These are phyloP conservation scores for Andrena marginata DNA, from an alignment of 2,888 invertebrate genomes.

Conservation along the genomic window DNA sequence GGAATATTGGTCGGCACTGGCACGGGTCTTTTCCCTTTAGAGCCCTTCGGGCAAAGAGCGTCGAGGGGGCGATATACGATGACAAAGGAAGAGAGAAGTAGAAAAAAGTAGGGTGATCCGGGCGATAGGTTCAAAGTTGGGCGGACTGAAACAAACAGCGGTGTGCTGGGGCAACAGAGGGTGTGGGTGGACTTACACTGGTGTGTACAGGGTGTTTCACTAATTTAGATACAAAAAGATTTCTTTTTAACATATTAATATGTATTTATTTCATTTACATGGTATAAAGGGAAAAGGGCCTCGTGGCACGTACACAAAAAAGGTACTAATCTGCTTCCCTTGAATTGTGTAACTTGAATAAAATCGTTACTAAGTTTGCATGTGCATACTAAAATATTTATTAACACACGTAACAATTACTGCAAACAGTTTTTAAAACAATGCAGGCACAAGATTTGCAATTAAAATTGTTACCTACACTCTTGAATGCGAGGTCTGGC, in stretches of 20 bases:
- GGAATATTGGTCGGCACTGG: constrained; percentile 53
- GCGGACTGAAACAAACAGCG: constrained; percentile 70
- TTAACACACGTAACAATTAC: too few relatives aligned
- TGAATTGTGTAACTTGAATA: too few relatives aligned
- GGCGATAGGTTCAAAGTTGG: constrained; percentile 64
- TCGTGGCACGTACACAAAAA: too few relatives aligned
- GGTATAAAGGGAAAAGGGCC: background rate
- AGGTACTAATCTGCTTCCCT: too few relatives aligned
- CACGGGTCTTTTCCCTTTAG: constrained; percentile 50
- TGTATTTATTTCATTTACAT: background rate
- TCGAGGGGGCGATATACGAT: constrained; percentile 63
- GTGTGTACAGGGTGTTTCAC: constrained; percentile 13
- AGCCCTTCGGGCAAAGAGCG: constrained; percentile 64
- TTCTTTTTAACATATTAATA: background rate
- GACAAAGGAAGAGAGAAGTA: constrained; percentile 36
- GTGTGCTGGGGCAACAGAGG: constrained; percentile 45
- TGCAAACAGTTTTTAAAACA: too few relatives aligned
- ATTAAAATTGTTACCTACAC: too few relatives aligned
- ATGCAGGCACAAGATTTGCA: too few relatives aligned
- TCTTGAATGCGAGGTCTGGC: too few relatives aligned
- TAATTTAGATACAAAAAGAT: background rate
- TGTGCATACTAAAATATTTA: too few relatives aligned
- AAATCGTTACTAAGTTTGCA: too few relatives aligned
- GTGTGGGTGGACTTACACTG: constrained; percentile 8
- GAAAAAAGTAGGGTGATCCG: constrained; percentile 26